Evolutionary conservation across 2,113 vertebrate genomes (phyloP).

Genomic region (Peromyscus maniculatus): DNA sequence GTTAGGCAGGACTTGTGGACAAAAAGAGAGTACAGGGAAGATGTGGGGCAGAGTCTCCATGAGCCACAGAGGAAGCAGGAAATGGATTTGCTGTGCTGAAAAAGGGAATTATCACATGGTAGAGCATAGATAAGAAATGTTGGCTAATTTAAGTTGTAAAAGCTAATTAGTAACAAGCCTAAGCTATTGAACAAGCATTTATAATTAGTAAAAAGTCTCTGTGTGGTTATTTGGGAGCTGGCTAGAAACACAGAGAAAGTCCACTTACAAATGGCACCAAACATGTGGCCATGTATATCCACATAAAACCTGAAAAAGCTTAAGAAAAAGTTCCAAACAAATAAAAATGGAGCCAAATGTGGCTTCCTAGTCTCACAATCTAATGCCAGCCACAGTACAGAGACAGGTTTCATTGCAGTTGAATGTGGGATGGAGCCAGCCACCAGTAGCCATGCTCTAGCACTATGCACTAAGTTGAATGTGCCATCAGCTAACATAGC

Average conservation of each 20-base stretch:
- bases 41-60: neutral
- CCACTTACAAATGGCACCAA: neutral
- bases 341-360: neutral
- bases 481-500: neutral
- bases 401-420: neutral
- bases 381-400: neutral
- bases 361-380: neutral
- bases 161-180: neutral
- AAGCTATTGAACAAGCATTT: neutral
- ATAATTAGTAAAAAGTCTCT: neutral
- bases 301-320: neutral
- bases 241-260: neutral
- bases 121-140: neutral
- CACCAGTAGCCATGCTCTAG: neutral
- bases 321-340: neutral
- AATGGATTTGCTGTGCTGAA: neutral
- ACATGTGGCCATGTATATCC: neutral
- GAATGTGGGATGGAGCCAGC: neutral
- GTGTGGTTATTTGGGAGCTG: neutral
- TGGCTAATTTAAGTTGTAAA: neutral
- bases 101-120: neutral
- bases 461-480: neutral
- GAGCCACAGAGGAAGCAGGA: neutral
- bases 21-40: neutral
- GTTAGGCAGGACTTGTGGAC: neutral